phyloP scores from a whole-genome alignment of 2,113 vertebrate genomes.

The Rhea americana region DNA sequence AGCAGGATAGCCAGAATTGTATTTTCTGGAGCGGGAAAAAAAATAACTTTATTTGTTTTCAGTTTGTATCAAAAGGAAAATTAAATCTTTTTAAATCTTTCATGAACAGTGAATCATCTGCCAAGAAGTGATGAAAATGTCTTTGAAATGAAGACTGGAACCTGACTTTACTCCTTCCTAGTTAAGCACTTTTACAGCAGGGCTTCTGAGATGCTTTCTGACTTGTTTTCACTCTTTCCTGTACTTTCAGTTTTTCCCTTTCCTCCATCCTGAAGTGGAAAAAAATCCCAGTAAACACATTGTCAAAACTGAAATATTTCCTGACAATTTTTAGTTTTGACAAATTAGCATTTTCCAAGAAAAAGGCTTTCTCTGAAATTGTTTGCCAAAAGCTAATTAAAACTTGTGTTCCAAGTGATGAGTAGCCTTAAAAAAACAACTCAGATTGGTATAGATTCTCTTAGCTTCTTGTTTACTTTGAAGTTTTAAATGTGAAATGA shows the following conservation, averaged over 20 bases:
- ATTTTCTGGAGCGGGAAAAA: neutral
- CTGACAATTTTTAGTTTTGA: neutral
- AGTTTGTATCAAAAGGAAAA: neutral
- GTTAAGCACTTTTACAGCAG: neutral
- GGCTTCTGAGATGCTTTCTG: neutral
- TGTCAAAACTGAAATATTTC: neutral
- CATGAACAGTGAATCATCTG: neutral
- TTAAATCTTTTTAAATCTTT: neutral
- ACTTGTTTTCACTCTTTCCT: neutral
- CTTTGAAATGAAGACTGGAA: neutral
- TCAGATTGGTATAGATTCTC: neutral
- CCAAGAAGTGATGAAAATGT: neutral
- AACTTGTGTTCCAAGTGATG: conserved; percentile 22
- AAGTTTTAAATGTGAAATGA: neutral
- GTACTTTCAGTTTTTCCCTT: neutral
- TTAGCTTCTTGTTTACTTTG: neutral
- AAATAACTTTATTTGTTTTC: neutral
- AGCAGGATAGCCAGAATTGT: neutral
- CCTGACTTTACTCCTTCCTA: neutral
- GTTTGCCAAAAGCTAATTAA: conserved; percentile 42
- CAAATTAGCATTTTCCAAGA: neutral
- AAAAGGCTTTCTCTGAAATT: neutral
- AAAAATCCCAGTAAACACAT: neutral
- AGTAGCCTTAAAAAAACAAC: neutral
- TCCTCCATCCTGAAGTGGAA: accelerated